Evolutionary conservation across 2,888 invertebrate species (phyloP), one percentile per base, ranked within the genome.

Genomic region (Anaspis maculata): DNA sequence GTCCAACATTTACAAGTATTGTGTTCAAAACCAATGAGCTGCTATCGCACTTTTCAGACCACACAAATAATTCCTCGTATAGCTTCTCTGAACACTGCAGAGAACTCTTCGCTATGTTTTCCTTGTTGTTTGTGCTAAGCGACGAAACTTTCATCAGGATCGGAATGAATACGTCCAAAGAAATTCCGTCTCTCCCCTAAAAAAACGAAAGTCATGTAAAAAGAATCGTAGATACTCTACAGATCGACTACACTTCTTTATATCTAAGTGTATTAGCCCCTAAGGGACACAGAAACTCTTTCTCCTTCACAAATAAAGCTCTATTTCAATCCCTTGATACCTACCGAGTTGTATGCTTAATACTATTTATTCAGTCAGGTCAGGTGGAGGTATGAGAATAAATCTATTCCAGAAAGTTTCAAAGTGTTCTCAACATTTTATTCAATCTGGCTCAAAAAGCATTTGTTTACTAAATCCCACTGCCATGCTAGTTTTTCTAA

Each of bases 1-100:
- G 66, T 1, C 77, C 79, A 9, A 85, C 61, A 29, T 77, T 74
- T 0, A 78, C 69, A 12, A 86, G 65, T 46, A 85, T 57, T 3
- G 69, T 61, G 56, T 86, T 83, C 16, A 79, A 77, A 3, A 81
- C 63, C 11, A 69, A 46, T 45, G 79, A 71, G 3, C 69, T 54
- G 39, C 70, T 62, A 13, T 72, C 63, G 10, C 65, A 63, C 23
- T 69, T 60, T 36, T 70, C 49, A 1, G 73, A 68, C 49, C 70
- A 62, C 3, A 63, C 58, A 50, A 77, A 77, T 35, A 81, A 55
- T 30, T 71, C 66, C 26, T 65, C 61, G 48, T 61, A 77, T 27
- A 79, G 55, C 36, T 37, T 49, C 54, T 75, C 71, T 5, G 67
- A 61, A n/a, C 70, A 61, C 33, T 57, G 56, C 33, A 67, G 54